phyloP scores from a whole-genome alignment of 1,140 invertebrate genomes.

The Macrobrachium nipponense region DNA sequence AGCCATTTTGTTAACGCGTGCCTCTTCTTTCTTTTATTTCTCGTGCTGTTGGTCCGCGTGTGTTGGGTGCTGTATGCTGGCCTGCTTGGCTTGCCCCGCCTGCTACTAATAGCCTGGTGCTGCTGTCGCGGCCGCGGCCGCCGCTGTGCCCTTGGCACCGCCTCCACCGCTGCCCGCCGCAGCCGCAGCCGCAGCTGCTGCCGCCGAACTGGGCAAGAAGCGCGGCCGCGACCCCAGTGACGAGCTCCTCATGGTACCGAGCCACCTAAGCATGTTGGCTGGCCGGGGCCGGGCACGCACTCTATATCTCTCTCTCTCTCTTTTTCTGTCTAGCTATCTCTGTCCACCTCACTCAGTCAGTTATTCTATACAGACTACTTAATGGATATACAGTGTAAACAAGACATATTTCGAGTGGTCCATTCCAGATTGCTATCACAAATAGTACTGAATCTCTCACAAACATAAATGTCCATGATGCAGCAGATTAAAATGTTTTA shows the following conservation, averaged over 20 bases:
- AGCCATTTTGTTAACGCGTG: conserved; percentile 66
- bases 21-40: conserved; percentile 68
- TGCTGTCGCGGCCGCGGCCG: conserved; percentile 62
- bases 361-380: too few relatives aligned
- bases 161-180: conserved; percentile 61
- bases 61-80: conserved; percentile 64
- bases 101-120: conserved; percentile 72
- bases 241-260: conserved; percentile 91
- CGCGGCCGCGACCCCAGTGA: conserved; percentile 83
- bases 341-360: neutral
- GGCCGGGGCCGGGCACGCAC: conserved; percentile 28
- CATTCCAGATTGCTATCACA: too few relatives aligned
- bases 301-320: conserved; percentile 8
- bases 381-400: too few relatives aligned
- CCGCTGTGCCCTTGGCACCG: conserved; percentile 62
- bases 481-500: too few relatives aligned
- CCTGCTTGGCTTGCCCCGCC: conserved; percentile 68
- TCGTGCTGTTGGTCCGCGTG: conserved; percentile 66
- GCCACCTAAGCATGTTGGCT: conserved; percentile 56
- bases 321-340: conserved; percentile 19
- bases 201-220: conserved; percentile 86
- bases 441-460: too few relatives aligned
- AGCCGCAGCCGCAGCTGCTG: conserved; percentile 71
- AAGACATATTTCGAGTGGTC: too few relatives aligned
- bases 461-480: too few relatives aligned